Base-by-base conservation (phyloP, 64 coral and sea anemone species). In the Stichodactyla helianthus region DNA sequence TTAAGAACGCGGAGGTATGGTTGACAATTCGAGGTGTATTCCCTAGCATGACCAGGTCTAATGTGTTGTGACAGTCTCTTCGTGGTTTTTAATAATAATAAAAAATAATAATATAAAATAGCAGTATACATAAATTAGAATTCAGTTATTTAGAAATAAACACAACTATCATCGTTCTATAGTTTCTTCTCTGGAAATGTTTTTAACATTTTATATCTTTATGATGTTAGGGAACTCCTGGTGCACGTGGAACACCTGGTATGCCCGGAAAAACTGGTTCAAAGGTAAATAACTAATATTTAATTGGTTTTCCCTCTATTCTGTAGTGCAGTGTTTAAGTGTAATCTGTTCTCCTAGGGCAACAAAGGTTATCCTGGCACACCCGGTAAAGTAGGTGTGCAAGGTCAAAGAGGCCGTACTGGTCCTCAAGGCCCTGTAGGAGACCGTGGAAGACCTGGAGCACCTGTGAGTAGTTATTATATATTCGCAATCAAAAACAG, bases 401-500 rank as follows among this genome's bases (percentile, higher is more conserved):
- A 13, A 55, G 90, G 90, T 79, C 74, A 60, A 4, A 58, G 90
- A n/a, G 90, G 90, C 78, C 71, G 90, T 7, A 78, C 85, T 87
- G 90, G 90, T 15, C 52, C 84, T 51, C 85, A 79, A 71, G 90
- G 90, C 53, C 18, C 85, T 10, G 10, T 62, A 6, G 90, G 90
- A 82, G 85, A 91, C 77, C 84, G 90, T 58, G 90, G 90, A 91
- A 52, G 84, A 25, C n/a, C 63, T 44, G 90, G 90, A 86, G n/a
- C 10, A 12, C 27, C 59, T 58, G 90, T 91, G 71, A 60, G 84
- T 81, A 10, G 52, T 74, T 9, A 44, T 44, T 44, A 44, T 44
- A 44, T 44, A 3, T 44, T 44, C 35, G 35, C 35, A 44, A 44
- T 44, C 35, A 44, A 44, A 44, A 44, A 44, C 35, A 44, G 35